These are phyloP conservation scores for Nebria salina DNA, from an alignment of 2,888 invertebrate genomes.

Conservation along the genomic window DNA sequence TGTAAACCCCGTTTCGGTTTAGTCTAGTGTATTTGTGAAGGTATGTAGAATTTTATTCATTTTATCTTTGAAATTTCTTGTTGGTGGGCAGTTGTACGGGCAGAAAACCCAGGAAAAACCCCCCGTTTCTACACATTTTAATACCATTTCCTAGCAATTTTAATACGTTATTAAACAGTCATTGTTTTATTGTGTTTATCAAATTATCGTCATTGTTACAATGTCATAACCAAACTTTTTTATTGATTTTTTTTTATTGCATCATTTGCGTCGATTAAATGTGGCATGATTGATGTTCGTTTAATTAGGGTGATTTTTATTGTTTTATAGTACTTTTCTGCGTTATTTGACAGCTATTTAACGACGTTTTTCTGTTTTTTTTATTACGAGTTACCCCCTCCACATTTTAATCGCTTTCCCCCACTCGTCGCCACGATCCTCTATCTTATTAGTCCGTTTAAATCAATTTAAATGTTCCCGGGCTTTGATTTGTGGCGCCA, in stretches of 20 bases:
- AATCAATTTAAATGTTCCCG: not conserved
- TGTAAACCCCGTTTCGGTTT: conserved; percentile 63
- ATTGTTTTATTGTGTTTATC: conserved; percentile 21
- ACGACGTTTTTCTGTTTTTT: conserved; percentile 56
- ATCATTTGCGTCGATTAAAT: not conserved
- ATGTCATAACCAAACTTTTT: conserved; percentile 61
- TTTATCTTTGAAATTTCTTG: conserved; percentile 62
- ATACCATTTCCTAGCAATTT: conserved; percentile 2
- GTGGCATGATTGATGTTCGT: not conserved
- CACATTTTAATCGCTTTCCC: conserved; percentile 54
- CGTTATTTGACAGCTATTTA: conserved; percentile 51
- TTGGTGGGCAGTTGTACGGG: conserved; percentile 53
- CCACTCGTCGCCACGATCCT: conserved; percentile 37
- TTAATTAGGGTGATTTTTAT: conserved; percentile 20
- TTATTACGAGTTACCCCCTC: conserved; percentile 54
- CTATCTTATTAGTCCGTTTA: not conserved
- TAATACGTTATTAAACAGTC: not conserved
- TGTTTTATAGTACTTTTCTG: conserved; percentile 17
- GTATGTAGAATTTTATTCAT: conserved; percentile 65
- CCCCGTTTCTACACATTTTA: conserved; percentile 21
- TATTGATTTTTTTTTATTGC: conserved; percentile 59
- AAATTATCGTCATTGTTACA: conserved; percentile 47
- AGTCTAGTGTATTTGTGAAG: conserved; percentile 63
- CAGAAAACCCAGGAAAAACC: conserved; percentile 53
- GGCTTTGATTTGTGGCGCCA: not conserved